A percentile compares a stretch with the other conserved stretches of the same genome.
phyloP scores from a whole-genome alignment of 2,113 vertebrate species.

The Puffinus mauretanicus region DNA sequence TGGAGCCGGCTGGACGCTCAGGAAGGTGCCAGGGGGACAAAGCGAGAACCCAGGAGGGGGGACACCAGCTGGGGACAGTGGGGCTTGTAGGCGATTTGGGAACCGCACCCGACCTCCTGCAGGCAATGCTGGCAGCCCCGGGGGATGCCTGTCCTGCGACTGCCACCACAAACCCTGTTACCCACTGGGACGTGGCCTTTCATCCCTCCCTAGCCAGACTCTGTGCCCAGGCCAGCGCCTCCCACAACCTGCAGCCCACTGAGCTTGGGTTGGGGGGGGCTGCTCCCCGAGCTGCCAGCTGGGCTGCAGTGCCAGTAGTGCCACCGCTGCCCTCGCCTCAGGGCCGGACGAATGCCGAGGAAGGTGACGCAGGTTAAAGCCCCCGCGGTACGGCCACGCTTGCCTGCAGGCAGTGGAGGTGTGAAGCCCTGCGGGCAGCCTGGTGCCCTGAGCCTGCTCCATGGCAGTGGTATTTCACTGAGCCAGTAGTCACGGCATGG shows the following conservation, averaged over 20 bases:
- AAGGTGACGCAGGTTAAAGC: background rate
- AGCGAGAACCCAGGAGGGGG: background rate
- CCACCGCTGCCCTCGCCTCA: background rate
- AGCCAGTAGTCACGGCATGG: rapidly evolving
- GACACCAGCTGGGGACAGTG: background rate
- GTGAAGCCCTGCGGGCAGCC: background rate
- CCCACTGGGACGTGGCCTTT: background rate
- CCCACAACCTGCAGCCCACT: background rate
- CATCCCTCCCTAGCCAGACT: background rate
- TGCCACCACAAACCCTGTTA: background rate
- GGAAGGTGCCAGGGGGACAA: background rate
- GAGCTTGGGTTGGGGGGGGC: background rate
- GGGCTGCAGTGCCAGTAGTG: background rate
- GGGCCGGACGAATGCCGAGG: background rate
- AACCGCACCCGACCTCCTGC: background rate
- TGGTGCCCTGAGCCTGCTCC: background rate
- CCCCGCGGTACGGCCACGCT: rapidly evolving
- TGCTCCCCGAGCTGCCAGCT: background rate
- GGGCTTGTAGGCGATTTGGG: background rate
- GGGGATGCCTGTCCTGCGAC: background rate
- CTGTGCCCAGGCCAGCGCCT: background rate
- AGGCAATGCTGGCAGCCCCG: background rate
- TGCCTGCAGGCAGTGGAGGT: background rate
- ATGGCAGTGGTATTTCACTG: background rate
- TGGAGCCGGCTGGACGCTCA: background rate